Percentiles rank a stretch among this genome's conserved stretches.
phyloP scores from a whole-genome alignment of 2,113 vertebrate species.

The Seriola quinqueradiata region DNA sequence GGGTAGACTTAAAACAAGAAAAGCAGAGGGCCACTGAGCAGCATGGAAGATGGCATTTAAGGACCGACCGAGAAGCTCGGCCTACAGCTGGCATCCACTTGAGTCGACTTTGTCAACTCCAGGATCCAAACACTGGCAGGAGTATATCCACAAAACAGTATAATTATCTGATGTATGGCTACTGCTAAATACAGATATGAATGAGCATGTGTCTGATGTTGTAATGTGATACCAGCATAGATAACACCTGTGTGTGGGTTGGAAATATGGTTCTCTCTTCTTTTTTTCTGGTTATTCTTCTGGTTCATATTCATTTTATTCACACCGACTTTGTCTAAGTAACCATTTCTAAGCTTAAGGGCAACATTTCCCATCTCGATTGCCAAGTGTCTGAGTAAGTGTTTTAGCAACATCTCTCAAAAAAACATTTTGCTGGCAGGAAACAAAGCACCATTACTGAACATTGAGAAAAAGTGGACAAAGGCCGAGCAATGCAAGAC shows the following conservation, averaged over 20 bases:
- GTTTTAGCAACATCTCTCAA: not conserved
- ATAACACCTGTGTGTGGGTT: not conserved
- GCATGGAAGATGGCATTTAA: not conserved
- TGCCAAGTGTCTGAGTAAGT: not conserved
- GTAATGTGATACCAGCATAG: not conserved
- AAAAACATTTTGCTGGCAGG: not conserved
- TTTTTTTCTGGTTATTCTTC: not conserved
- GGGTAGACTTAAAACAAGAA: slow-evolving; percentile 10
- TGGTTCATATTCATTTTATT: not conserved
- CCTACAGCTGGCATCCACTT: slow-evolving; percentile 8
- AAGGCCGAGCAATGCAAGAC: not conserved
- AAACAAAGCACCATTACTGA: not conserved
- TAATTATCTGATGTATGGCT: slow-evolving; percentile 50
- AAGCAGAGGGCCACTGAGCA: not conserved
- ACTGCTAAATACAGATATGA: not conserved
- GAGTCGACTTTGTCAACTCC: slow-evolving; percentile 27
- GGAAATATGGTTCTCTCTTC: not conserved
- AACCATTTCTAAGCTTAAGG: not conserved
- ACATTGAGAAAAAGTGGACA: not conserved
- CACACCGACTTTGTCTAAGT: not conserved
- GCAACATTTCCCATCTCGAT: not conserved
- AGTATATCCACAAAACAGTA: slow-evolving; percentile 33
- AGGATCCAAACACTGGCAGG: not conserved
- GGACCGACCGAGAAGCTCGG: fast-evolving
- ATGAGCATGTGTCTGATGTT: not conserved